Evolutionary conservation across 2,888 invertebrate genomes (phyloP), one percentile per base, ranked within the genome.

Genomic region (Ptycholaimellus sp.): DNA sequence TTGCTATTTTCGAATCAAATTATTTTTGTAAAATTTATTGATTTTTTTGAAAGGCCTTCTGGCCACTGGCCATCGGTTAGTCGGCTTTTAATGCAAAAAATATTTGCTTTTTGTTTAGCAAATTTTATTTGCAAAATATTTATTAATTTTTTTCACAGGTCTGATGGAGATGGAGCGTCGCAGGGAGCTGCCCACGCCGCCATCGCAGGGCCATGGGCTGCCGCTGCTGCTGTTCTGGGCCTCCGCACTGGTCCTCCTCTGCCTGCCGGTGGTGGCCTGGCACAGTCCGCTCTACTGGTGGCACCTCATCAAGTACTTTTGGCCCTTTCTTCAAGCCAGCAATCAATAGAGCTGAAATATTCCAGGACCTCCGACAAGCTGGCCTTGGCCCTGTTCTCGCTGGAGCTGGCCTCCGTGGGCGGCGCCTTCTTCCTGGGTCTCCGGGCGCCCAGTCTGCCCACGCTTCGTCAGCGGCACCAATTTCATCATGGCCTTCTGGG

Each of bases 281-380:
- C 36, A 41, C 29, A 40, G 41, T 30, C 5, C 20, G 6, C 20
- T 20, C 13, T 41, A 39, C 39, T 41, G 35, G 35, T 40, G 37
- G 37, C 30, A 29, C 14, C 7, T 29, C 5, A 7, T 13, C 13
- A 6, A 5, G 30, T 29, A 29, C 30, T 7, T 13, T 29, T 6
- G 6, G 25, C 25, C 6, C 25, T 13, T 25, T 25, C 25, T 25
- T 25, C 25, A 25, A 6, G 6, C 25, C 6, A 6, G 7, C 6
- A 25, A 25, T 25, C 25, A 6, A 25, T 13, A 6, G 7, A 9
- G 6, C 6, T 25, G 13, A 9, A 6, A 25, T 9, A 9, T 35
- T 37, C 6, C 30, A 40, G 40, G 14, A 2, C 4, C 13, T 3
- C 20, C 13, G 40, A 40, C 19, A 20, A 33, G 20, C 16, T 28